phyloP scores from a whole-genome alignment of 2,113 vertebrate species.

The Paramormyrops kingsleyae region DNA sequence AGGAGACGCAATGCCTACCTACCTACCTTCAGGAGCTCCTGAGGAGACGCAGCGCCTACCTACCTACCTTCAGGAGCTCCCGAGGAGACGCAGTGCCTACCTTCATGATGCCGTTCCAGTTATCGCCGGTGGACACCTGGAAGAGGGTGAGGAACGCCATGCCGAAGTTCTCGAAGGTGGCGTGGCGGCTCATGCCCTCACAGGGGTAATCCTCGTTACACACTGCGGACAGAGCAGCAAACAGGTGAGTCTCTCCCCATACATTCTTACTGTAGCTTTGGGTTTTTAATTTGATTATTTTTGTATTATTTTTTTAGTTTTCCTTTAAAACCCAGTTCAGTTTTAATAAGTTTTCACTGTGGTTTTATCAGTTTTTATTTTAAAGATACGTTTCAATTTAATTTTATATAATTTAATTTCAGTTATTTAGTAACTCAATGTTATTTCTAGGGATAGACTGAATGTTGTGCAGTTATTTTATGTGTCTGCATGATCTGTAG shows the following conservation, averaged over 20 bases:
- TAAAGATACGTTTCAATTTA: not conserved
- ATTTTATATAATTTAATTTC: not conserved
- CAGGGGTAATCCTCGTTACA: slow-evolving; percentile 92
- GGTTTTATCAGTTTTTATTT: not conserved
- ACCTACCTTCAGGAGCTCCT: not conserved
- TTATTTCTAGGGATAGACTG: not conserved
- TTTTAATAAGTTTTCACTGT: not conserved
- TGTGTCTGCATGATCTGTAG: not conserved
- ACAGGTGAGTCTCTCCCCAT: not conserved
- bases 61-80: not conserved
- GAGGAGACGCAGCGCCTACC: not conserved
- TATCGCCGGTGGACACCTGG: slow-evolving; percentile 95
- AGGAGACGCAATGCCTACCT: slow-evolving; percentile 35
- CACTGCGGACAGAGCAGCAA: slow-evolving; percentile 53
- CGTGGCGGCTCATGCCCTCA: slow-evolving; percentile 96
- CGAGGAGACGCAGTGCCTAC: slow-evolving; percentile 45
- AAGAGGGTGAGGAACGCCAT: slow-evolving; percentile 98
- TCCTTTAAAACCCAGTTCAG: not conserved
- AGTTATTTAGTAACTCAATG: not conserved
- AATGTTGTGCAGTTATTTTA: not conserved
- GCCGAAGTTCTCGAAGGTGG: slow-evolving; percentile 97
- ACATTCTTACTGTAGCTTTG: not conserved
- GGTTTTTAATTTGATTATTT: not conserved
- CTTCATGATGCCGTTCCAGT: slow-evolving; percentile 99
- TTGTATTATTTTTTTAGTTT: not conserved